A percentile compares a stretch with the other conserved stretches of the same genome.
Evolutionary conservation across 2,888 invertebrate species (phyloP).

Genomic region (Labia minor): DNA sequence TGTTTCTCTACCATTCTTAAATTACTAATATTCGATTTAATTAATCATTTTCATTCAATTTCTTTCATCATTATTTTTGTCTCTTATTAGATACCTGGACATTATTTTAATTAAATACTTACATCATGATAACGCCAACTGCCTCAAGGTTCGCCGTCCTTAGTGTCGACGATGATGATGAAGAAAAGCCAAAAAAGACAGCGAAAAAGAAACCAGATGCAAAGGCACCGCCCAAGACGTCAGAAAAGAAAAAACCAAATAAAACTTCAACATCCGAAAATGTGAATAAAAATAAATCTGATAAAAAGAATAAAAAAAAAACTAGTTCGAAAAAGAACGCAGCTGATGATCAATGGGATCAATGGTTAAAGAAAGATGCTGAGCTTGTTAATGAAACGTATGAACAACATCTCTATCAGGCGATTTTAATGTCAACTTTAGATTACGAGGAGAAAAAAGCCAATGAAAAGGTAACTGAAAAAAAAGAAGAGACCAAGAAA

Average conservation of each 20-base stretch:
- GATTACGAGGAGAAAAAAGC: conserved; percentile 53
- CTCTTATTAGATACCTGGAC: no score
- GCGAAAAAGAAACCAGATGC: conserved; percentile 33
- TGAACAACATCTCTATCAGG: conserved; percentile 49
- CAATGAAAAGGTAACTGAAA: conserved; percentile 30
- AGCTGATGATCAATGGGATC: conserved; percentile 55
- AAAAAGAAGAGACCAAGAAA: conserved; percentile 38
- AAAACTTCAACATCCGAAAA: conserved; percentile 21
- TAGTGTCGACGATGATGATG: conserved; percentile 62
- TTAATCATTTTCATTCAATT: no score
- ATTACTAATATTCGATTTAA: background rate
- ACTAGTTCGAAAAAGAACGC: conserved; percentile 33
- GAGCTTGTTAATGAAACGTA: conserved; percentile 50
- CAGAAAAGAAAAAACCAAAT: conserved; percentile 30
- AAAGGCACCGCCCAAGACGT: conserved; percentile 29
- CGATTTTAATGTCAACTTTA: conserved; percentile 62
- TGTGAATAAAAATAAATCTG: conserved; percentile 16
- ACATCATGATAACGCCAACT: background rate
- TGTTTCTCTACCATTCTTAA: background rate
- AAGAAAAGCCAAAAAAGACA: conserved; percentile 35
- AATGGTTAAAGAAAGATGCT: conserved; percentile 60
- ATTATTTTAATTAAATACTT: no score
- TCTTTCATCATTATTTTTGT: no score
- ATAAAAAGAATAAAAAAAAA: conserved; percentile 37
- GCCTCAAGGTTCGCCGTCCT: conserved; percentile 65